phyloP scores from a whole-genome alignment of 2,113 vertebrate species.

The Otis tarda region DNA sequence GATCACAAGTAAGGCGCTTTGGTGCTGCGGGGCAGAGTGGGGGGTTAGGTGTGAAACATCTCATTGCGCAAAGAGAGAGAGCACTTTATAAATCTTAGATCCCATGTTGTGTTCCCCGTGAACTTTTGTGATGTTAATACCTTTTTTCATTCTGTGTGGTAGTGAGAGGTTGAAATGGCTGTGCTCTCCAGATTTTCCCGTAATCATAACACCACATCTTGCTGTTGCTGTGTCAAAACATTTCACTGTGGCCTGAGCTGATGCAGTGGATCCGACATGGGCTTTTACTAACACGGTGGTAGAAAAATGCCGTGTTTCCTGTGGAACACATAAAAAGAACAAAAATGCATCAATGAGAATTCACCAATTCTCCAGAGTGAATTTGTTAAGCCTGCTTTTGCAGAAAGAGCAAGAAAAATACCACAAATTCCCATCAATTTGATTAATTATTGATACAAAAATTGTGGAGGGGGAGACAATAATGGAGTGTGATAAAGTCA shows the following conservation, averaged over 20 bases:
- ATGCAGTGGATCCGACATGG: conserved; percentile 16
- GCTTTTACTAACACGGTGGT: background rate
- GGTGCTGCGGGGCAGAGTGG: background rate
- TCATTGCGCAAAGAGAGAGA: background rate
- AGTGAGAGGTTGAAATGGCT: background rate
- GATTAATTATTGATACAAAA: background rate
- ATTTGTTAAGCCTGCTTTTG: background rate
- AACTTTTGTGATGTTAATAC: background rate
- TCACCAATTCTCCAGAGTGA: background rate
- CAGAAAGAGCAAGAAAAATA: background rate
- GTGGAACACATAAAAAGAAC: background rate
- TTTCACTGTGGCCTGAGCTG: background rate
- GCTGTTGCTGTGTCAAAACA: conserved; percentile 21
- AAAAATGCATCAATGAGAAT: background rate
- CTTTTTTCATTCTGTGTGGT: background rate
- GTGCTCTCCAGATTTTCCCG: background rate
- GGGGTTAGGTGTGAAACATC: background rate
- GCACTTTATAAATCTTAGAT: background rate
- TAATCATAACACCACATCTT: background rate
- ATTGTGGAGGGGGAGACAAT: background rate
- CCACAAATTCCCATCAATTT: background rate
- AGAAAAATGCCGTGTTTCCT: background rate
- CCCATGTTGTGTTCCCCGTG: background rate
- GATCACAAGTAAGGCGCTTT: conserved; percentile 81
- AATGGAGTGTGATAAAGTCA: background rate